Evolutionary conservation across 2,113 vertebrate species (phyloP).

Genomic region (Pachycephala philippinensis): DNA sequence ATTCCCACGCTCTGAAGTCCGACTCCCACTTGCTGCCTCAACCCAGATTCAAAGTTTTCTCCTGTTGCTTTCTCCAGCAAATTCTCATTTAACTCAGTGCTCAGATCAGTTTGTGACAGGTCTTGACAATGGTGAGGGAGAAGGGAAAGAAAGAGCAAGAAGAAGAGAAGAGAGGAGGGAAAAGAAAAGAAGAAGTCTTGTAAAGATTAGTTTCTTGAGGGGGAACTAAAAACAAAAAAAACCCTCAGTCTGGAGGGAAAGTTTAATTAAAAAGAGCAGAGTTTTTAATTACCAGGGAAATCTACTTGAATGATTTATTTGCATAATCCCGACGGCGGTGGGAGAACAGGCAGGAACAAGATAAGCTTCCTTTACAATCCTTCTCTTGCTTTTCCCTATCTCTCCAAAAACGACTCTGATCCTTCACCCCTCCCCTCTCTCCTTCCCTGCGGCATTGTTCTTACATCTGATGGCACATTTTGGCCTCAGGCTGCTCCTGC

Average conservation of each 20-base stretch:
- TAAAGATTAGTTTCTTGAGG: slow-evolving; percentile 37
- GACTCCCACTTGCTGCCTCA: neutral
- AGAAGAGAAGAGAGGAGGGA: no score
- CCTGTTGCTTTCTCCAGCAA: neutral
- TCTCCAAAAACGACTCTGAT: slow-evolving; percentile 15
- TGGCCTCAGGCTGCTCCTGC: neutral
- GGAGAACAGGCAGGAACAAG: slow-evolving; percentile 50
- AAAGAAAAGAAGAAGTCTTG: neutral
- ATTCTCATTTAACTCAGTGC: neutral
- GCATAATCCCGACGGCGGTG: slow-evolving; percentile 50
- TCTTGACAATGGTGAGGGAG: neutral
- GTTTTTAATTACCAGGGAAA: slow-evolving; percentile 72
- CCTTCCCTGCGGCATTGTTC: neutral
- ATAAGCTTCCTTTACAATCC: slow-evolving; percentile 56
- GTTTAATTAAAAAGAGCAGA: slow-evolving; percentile 70
- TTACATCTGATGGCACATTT: neutral
- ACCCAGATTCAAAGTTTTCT: neutral
- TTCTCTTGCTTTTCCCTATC: slow-evolving; percentile 22
- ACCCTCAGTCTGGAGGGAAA: slow-evolving; percentile 28
- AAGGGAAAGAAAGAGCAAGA: neutral
- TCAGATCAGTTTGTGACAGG: neutral
- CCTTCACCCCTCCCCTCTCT: neutral
- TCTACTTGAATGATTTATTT: slow-evolving; percentile 68
- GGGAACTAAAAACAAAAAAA: neutral
- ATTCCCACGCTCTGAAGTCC: neutral